Percentiles rank a stretch among this genome's conserved stretches.
These are phyloP conservation scores for Deroptyus accipitrinus DNA, from an alignment of 2,113 vertebrate species.

Conservation along the genomic window DNA sequence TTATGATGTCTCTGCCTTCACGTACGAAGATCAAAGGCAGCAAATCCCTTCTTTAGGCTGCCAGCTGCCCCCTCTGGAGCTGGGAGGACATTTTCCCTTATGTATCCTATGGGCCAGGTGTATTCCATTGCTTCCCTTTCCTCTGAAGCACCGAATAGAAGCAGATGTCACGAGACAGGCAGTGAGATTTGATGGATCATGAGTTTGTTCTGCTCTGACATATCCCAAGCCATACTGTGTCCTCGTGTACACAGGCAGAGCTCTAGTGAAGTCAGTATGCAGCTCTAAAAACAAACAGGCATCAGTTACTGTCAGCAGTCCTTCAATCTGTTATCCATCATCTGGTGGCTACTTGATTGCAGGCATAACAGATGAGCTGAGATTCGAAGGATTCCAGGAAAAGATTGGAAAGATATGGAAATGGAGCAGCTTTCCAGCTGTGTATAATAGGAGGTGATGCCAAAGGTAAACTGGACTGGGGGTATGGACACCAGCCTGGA, in stretches of 20 bases:
- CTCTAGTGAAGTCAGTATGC: neutral
- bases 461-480: accelerated
- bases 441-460: neutral
- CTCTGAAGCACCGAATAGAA: neutral
- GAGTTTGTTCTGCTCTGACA: neutral
- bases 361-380: neutral
- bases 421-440: neutral
- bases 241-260: neutral
- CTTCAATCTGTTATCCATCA: conserved; percentile 18
- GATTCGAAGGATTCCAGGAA: neutral
- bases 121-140: neutral
- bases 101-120: neutral
- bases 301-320: conserved; percentile 1
- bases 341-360: neutral
- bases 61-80: neutral
- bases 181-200: neutral
- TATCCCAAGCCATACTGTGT: neutral
- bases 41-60: neutral
- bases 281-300: neutral
- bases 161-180: neutral
- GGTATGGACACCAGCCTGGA: neutral
- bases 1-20: neutral
- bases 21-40: neutral
- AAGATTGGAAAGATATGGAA: neutral
- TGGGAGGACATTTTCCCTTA: neutral